Conservation (phyloP, 2,888 invertebrate genomes). For the Drosophila hamatofila region DNA sequence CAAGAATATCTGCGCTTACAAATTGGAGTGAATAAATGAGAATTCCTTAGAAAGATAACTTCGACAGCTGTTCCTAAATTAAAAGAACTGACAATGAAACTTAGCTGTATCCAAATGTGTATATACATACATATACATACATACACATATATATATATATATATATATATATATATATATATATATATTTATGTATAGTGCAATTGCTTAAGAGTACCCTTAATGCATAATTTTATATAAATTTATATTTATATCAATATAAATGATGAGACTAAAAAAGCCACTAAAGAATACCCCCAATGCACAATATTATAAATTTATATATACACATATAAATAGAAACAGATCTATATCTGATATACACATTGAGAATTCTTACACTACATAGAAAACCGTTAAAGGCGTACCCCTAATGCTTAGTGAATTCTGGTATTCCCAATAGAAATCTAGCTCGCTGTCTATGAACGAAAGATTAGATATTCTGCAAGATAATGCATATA, state of each 20-base stretch:
- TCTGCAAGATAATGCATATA: neutral
- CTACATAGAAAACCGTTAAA: neutral
- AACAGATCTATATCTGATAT: neutral
- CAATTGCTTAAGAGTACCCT: neutral
- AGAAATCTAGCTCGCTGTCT: neutral
- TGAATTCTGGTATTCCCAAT: neutral
- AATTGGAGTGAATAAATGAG: constrained; percentile 1
- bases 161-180: neutral
- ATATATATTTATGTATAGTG: too few relatives aligned
- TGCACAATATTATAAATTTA: neutral
- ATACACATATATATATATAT: neutral
- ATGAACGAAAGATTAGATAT: constrained; percentile 12
- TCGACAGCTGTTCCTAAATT: constrained; percentile 7
- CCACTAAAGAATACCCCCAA: neutral
- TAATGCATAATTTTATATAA: neutral
- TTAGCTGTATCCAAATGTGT: neutral
- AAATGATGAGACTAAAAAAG: too few relatives aligned
- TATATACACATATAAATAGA: too few relatives aligned
- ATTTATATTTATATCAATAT: neutral
- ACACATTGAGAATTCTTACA: neutral
- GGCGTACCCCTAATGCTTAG: neutral
- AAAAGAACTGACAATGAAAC: constrained; percentile 9
- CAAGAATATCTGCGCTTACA: constrained; percentile 10
- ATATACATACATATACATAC: neutral
- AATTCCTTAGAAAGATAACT: constrained; percentile 4